Evolutionary conservation across 2,888 invertebrate species (phyloP).

Genomic region (Luperina testacea): DNA sequence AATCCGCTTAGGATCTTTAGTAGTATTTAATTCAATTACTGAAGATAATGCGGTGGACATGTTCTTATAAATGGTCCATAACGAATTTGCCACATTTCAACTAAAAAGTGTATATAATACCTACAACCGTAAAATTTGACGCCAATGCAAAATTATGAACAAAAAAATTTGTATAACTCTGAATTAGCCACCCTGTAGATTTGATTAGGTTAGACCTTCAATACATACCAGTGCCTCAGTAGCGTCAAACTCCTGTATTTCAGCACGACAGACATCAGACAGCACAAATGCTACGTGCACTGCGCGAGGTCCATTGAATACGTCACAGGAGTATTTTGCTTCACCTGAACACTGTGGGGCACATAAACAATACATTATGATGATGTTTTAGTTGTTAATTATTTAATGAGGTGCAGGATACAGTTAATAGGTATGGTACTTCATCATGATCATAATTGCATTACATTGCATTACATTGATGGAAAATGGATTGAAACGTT

Average conservation of each 20-base stretch:
- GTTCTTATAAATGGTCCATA: too few relatives aligned
- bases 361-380: neutral
- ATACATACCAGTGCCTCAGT: conserved; percentile 90
- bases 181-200: neutral
- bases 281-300: conserved; percentile 92
- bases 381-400: neutral
- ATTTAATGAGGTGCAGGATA: neutral
- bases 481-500: neutral
- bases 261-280: conserved; percentile 88
- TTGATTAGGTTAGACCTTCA: neutral
- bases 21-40: too few relatives aligned
- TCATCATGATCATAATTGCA: neutral
- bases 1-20: too few relatives aligned
- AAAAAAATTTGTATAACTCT: neutral
- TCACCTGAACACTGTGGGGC: conserved; percentile 91
- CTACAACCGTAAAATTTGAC: too few relatives aligned
- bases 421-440: neutral
- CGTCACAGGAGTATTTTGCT: conserved; percentile 92
- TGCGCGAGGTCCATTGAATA: conserved; percentile 89
- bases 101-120: too few relatives aligned
- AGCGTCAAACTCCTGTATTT: conserved; percentile 90
- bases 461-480: neutral
- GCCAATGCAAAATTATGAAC: neutral
- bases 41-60: too few relatives aligned
- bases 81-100: too few relatives aligned